Conservation (phyloP, 2,113 vertebrate species). For the Ibidorhyncha struthersii region DNA sequence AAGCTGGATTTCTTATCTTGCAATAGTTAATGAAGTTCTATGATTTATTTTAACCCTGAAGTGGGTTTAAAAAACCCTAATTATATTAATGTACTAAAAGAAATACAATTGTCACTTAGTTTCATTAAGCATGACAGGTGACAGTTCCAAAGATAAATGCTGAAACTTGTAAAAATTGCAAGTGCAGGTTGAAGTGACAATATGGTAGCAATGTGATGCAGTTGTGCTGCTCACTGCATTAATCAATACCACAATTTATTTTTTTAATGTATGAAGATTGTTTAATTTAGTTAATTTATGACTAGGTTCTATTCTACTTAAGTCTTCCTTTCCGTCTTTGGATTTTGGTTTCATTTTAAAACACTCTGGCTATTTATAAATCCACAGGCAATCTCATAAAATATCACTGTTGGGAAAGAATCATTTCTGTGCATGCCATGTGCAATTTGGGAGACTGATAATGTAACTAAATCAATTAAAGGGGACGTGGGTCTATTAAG, state of each 20-base stretch:
- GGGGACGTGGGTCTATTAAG: background rate
- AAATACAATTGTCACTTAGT: background rate
- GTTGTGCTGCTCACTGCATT: background rate
- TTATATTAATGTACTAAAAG: conserved; percentile 18
- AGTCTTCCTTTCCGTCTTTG: background rate
- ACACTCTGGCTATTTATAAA: background rate
- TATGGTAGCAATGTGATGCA: background rate
- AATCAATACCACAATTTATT: background rate
- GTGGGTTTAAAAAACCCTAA: background rate
- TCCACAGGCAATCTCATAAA: background rate
- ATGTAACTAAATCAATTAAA: background rate
- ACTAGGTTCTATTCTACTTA: background rate
- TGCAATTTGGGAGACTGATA: background rate
- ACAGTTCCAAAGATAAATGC: conserved; percentile 22
- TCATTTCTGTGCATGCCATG: background rate
- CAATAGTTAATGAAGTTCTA: conserved; percentile 23
- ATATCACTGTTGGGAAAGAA: background rate
- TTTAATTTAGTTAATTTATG: background rate
- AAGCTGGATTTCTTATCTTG: background rate
- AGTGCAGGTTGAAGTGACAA: background rate
- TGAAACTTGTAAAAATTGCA: conserved; percentile 6
- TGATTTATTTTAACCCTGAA: conserved; percentile 44
- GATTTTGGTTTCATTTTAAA: background rate
- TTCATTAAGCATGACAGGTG: conserved; percentile 23
- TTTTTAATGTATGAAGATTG: background rate